Percentiles rank a stretch among this genome's conserved stretches.
phyloP scores from a whole-genome alignment of 2,797 vertebrate species.

The Gallinago solitaria region DNA sequence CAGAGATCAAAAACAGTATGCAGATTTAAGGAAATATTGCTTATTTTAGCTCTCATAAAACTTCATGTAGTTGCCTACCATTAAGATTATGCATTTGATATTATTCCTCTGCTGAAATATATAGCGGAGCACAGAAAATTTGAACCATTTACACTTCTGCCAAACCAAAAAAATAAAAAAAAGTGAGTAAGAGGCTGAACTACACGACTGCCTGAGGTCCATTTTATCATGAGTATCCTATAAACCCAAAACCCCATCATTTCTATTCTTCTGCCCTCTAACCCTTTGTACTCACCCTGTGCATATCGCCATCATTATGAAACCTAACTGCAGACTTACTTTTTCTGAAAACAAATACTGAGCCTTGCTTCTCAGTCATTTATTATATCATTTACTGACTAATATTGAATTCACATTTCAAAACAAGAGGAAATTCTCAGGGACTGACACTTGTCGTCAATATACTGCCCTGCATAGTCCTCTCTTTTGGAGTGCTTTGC shows the following conservation, averaged over 20 bases:
- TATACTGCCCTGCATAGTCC: not conserved
- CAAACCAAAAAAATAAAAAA: not conserved
- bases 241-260: not conserved
- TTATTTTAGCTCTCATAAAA: not conserved
- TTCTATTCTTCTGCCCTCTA: not conserved
- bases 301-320: rapidly evolving
- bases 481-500: not conserved
- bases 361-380: not conserved
- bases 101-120: not conserved
- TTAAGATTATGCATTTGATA: not conserved
- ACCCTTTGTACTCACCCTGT: not conserved
- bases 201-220: not conserved
- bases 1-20: not conserved
- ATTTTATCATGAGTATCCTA: not conserved
- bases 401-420: not conserved
- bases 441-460: not conserved
- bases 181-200: not conserved
- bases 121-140: not conserved
- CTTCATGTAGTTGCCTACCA: not conserved
- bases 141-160: not conserved
- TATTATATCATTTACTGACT: not conserved
- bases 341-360: not conserved
- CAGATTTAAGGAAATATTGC: not conserved
- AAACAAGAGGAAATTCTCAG: not conserved
- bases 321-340: not conserved